Evolutionary conservation across 1,140 invertebrate species (phyloP), one percentile per base, ranked within the genome.

Genomic region (Adoxophyes honmai): DNA sequence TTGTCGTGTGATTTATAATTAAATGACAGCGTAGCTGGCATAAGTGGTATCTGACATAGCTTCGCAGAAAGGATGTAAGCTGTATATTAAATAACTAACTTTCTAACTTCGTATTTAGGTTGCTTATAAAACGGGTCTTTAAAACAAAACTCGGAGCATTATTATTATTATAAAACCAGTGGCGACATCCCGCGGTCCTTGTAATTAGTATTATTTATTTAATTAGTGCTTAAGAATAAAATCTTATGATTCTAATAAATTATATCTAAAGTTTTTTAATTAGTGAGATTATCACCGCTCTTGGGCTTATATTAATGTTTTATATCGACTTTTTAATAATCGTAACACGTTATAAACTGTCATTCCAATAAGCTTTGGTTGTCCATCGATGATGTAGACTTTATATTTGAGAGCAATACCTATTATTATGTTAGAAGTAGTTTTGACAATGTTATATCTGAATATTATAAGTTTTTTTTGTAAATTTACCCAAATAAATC

Each of bases 141-240:
- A 28, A 3, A 28, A 28, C 21, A 3, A 3, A 28, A 28, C 21
- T 28, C 2, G 21, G 6, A 28, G 21, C 21, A 3, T 28, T 28
- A 3, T 28, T 3, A 3, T 28, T 3, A 28, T 28, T 28, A 28
- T 28, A 28, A 28, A 28, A 28, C 21, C 6, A 28, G 21, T 28
- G 21, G 2, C 21, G 21, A 3, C 63, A 65, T 69, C 64, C 62
- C 68, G 59, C 70, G 69, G 68, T 66, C 68, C 60, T 60, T 82
- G 75, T 85, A 82, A 80, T 81, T 87, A 86, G 84, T 85, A 86
- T 87, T 87, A 87, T 85, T 87, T 87, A 87, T 87, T 86, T 81
- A 81, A 66, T 78, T 85, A 86, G 81, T 63, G 68, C 71, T 70
- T 87, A 86, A 83, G 78, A 66, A 59, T 64, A 57, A 70, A 66